phyloP scores from a whole-genome alignment of 2,797 vertebrate species.

The Myotis daubentonii region DNA sequence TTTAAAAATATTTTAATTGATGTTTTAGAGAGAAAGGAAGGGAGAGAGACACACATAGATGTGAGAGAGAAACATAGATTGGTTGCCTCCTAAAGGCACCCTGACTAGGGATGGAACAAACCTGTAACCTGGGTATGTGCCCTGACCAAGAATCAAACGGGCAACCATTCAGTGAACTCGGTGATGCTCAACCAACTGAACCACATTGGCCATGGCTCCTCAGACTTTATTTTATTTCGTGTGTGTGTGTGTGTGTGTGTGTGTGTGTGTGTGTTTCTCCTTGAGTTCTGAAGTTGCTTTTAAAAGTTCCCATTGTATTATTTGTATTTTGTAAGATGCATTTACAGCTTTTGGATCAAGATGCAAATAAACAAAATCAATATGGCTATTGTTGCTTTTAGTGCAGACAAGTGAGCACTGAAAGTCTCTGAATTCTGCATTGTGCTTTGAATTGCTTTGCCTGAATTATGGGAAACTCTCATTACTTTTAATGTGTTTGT shows the following conservation, averaged over 20 bases:
- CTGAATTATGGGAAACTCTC: background rate
- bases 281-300: conserved; percentile 3
- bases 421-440: conserved; percentile 3
- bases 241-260: no score
- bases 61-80: no score
- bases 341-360: conserved; percentile 1
- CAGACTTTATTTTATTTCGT: conserved; percentile 22
- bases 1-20: background rate
- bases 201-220: background rate
- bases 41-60: no score
- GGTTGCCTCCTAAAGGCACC: no score
- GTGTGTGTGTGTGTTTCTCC: background rate
- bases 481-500: conserved; percentile 37
- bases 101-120: no score
- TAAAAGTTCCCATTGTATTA: background rate
- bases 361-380: conserved; percentile 52
- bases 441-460: conserved; percentile 54
- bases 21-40: no score
- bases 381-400: background rate
- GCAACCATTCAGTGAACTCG: no score
- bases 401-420: background rate
- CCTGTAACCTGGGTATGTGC: no score
- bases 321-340: conserved; percentile 41
- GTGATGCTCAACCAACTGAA: no score
- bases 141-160: no score